These are phyloP conservation scores for Chamaetylas fuelleborni DNA, from an alignment of 2,113 vertebrate genomes.

Conservation along the genomic window DNA sequence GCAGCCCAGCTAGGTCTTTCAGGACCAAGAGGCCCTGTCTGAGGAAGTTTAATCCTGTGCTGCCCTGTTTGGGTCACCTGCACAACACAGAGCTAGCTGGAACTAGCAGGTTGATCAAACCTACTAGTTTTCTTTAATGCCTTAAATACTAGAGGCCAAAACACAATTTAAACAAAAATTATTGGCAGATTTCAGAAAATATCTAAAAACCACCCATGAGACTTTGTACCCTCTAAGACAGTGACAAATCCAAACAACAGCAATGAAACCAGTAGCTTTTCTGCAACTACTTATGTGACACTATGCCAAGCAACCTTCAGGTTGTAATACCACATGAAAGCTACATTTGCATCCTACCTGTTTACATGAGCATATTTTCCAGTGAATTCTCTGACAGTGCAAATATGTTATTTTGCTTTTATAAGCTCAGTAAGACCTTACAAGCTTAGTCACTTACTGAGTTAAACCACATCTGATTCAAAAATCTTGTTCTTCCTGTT, in stretches of 20 bases:
- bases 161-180: neutral
- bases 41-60: neutral
- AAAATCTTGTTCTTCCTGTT: constrained; percentile 9
- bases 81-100: neutral
- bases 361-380: neutral
- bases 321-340: neutral
- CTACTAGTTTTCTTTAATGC: neutral
- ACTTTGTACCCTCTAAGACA: neutral
- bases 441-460: neutral
- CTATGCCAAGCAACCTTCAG: neutral
- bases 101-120: neutral
- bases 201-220: neutral
- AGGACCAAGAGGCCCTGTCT: neutral
- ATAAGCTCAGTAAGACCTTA: neutral
- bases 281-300: neutral
- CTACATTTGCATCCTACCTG: neutral
- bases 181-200: neutral
- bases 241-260: neutral
- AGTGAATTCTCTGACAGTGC: neutral
- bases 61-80: neutral
- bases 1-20: neutral
- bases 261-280: neutral
- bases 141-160: neutral
- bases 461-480: constrained; percentile 1
- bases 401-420: constrained; percentile 3